A percentile compares a stretch with the other conserved stretches of the same genome.
Evolutionary conservation across 2,797 vertebrate genomes (phyloP).

Genomic region (Squalus acanthias): DNA sequence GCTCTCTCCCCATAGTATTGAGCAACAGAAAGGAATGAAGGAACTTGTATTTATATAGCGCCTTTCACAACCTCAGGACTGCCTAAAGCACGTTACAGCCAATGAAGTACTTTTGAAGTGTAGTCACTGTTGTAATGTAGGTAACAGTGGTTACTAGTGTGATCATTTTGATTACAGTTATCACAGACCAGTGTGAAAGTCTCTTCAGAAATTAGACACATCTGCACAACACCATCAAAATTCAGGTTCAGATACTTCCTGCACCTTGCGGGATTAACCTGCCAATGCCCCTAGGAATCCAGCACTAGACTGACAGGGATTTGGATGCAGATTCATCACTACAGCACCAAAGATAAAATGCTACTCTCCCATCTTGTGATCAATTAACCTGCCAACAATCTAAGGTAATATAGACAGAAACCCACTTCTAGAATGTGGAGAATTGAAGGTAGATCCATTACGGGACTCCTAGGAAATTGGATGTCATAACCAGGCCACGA

Average conservation of each 20-base stretch:
- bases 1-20: neutral
- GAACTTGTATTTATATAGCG: neutral
- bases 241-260: neutral
- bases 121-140: neutral
- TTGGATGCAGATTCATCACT: no score
- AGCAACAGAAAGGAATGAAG: neutral
- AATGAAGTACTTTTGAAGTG: neutral
- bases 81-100: neutral
- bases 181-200: neutral
- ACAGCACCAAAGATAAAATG: neutral
- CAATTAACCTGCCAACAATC: neutral
- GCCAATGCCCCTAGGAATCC: neutral
- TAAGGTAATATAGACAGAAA: neutral
- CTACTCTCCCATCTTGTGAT: neutral
- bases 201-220: neutral
- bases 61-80: neutral
- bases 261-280: neutral
- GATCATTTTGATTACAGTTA: neutral
- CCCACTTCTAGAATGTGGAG: neutral
- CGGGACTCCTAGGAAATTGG: neutral
- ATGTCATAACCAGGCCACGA: neutral
- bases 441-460: neutral
- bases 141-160: neutral
- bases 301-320: neutral
- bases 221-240: neutral